Evolutionary conservation across 2,113 vertebrate species (phyloP).

Genomic region (Antidorcas marsupialis): DNA sequence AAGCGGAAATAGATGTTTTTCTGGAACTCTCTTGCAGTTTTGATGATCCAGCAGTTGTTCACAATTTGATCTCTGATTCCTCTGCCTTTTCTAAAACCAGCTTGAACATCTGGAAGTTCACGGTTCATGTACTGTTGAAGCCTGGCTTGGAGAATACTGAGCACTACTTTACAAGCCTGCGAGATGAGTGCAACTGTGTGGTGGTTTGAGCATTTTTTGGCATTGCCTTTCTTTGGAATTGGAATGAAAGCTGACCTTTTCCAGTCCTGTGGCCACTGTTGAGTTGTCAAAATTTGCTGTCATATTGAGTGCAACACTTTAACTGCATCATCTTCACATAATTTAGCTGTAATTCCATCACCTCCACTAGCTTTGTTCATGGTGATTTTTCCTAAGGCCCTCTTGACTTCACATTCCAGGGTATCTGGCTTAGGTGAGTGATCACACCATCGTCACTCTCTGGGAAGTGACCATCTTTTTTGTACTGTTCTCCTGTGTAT

Average conservation of each 20-base stretch:
- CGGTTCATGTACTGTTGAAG: not conserved
- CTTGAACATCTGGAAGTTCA: not conserved
- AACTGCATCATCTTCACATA: not conserved
- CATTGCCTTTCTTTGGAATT: not conserved
- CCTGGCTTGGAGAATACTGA: not conserved
- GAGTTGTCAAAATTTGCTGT: not conserved
- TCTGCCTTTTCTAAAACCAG: not conserved
- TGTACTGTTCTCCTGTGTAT: not conserved
- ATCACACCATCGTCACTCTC: not conserved
- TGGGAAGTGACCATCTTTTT: not conserved
- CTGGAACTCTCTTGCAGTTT: not conserved
- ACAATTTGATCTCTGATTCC: not conserved
- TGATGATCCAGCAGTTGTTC: not conserved
- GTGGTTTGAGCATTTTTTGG: not conserved
- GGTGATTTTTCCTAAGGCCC: not conserved
- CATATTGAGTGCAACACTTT: not conserved
- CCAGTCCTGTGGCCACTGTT: not conserved
- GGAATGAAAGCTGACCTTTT: not conserved
- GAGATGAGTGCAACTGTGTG: not conserved
- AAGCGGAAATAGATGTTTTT: not conserved
- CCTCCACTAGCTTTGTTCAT: not conserved
- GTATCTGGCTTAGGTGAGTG: not conserved
- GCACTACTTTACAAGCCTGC: not conserved
- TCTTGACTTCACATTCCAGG: not conserved
- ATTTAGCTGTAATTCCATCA: not conserved